Evolutionary conservation across 2,113 vertebrate genomes (phyloP), one percentile per base, ranked within the genome.

Genomic region (Xerus inauris): DNA sequence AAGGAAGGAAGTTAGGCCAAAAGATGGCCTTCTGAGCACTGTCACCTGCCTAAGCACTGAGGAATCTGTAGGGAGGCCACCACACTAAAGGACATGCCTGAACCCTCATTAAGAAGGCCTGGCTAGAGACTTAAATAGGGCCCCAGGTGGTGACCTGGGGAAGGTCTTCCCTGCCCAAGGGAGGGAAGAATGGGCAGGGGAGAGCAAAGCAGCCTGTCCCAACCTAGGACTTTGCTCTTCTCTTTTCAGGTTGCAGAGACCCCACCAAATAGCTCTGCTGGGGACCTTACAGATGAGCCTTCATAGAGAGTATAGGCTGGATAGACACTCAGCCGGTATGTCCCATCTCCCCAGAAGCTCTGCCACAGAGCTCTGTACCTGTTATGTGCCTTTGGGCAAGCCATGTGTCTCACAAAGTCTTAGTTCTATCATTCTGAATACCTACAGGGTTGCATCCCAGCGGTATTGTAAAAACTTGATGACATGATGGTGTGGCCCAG

Each of bases 111-210:
- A 12, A 9, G 54, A 76, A 72, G 67, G 7, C 1, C 19, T 8
- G 2, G 45, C 45, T 17, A n/a, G 17, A 73, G 0, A 54, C 12
- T 0, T 3, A 24, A 0, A 86, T 17, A 35, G 2, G 19, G 8
- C 35, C 38, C 35, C 12, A 16, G 22, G 20, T 6, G 5, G 26
- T 9, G 30, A 54, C 24, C 24, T 80, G n/a, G n/a, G n/a, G n/a
- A n/a, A n/a, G n/a, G n/a, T n/a, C n/a, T n/a, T n/a, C n/a, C 16
- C 47, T 5, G 51, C 47, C 72, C 16, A 17, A n/a, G 38, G 8
- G 4, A 54, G 9, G 17, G 5, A 69, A 6, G 1, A 4, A 3
- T 0, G 0, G n/a, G 1, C 28, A n/a, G 5, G 35, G 47, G 42
- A 62, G 28, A 35, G 1, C 11, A 32, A 3, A 14, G 5, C 1